phyloP scores from a whole-genome alignment of 2,888 invertebrate species.

The Apamea monoglypha region DNA sequence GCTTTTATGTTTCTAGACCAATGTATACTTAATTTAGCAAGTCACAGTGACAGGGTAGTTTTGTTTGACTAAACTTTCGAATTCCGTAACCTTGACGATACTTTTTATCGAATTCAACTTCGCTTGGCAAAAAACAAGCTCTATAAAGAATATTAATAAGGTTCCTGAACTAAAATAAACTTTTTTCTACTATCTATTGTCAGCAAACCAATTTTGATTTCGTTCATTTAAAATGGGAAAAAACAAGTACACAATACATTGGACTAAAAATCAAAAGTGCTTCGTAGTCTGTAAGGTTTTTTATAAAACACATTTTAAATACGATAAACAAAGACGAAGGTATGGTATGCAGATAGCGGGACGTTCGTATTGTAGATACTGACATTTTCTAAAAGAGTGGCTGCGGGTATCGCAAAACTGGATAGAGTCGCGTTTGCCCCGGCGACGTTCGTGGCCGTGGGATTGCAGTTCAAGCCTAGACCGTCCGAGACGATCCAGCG shows the following conservation, averaged over 20 bases:
- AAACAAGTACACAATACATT: constrained; percentile 15
- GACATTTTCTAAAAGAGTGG: constrained; percentile 9
- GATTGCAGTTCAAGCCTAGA: not conserved
- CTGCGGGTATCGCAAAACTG: not conserved
- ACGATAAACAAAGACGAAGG: not conserved
- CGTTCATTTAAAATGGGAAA: constrained; percentile 11
- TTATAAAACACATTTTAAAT: not conserved
- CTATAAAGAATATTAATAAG: constrained; percentile 30
- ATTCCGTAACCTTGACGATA: constrained; percentile 52
- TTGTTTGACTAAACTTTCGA: constrained; percentile 43
- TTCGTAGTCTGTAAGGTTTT: not conserved
- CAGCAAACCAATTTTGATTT: constrained; percentile 40
- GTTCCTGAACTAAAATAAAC: constrained; percentile 36
- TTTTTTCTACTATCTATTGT: constrained; percentile 38
- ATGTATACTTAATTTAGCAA: constrained; percentile 16
- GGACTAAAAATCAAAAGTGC: constrained; percentile 12
- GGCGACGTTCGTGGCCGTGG: constrained; percentile 2
- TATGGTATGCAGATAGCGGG: not conserved
- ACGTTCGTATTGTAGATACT: not conserved
- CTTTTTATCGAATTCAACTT: constrained; percentile 30
- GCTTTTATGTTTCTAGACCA: constrained; percentile 11
- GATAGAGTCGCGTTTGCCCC: constrained; percentile 13
- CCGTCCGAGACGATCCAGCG: constrained; percentile 27
- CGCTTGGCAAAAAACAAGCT: constrained; percentile 41
- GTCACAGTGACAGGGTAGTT: constrained; percentile 54